Evolutionary conservation across 2,888 invertebrate species (phyloP).

Genomic region (Drosophila melanocephala): DNA sequence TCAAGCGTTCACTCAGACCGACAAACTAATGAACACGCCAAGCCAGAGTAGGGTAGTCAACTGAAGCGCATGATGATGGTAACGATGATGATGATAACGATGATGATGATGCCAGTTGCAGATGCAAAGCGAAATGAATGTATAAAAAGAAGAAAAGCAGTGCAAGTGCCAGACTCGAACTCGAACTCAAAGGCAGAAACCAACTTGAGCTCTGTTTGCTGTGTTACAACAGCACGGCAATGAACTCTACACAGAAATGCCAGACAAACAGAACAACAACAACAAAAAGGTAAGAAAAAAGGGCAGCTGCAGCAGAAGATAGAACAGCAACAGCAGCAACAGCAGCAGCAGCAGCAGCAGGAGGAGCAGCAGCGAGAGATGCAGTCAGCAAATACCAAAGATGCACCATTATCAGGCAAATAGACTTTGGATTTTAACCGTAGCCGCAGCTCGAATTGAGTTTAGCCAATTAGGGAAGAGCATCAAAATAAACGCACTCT

Average conservation of each 20-base stretch:
- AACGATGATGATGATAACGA: slow-evolving; percentile 35
- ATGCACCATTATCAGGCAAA: slow-evolving; percentile 46
- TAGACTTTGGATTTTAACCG: not conserved
- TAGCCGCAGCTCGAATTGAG: slow-evolving; percentile 1
- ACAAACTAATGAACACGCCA: slow-evolving; percentile 67
- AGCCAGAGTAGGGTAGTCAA: slow-evolving; percentile 64
- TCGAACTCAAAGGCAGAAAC: slow-evolving; percentile 8
- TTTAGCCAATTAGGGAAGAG: slow-evolving; percentile 27
- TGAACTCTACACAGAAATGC: slow-evolving; percentile 73
- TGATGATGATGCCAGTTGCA: slow-evolving; percentile 53
- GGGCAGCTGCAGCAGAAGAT: not conserved
- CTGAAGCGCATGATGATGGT: slow-evolving; percentile 47
- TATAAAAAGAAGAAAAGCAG: slow-evolving; percentile 38
- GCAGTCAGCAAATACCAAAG: slow-evolving; percentile 49
- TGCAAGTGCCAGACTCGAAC: slow-evolving; percentile 56
- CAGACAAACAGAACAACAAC: slow-evolving; percentile 59
- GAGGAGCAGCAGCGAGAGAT: slow-evolving; percentile 5
- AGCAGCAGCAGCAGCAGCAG: not conserved
- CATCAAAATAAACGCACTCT: slow-evolving; percentile 31
- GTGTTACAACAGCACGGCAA: slow-evolving; percentile 58
- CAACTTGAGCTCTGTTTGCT: slow-evolving; percentile 15
- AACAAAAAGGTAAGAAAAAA: slow-evolving; percentile 21
- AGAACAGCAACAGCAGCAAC: not conserved
- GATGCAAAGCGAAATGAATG: slow-evolving; percentile 44
- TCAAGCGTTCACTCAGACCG: slow-evolving; percentile 44